These are phyloP conservation scores for Auanema sp. DNA, from an alignment of 2,888 invertebrate genomes.

Conservation along the genomic window DNA sequence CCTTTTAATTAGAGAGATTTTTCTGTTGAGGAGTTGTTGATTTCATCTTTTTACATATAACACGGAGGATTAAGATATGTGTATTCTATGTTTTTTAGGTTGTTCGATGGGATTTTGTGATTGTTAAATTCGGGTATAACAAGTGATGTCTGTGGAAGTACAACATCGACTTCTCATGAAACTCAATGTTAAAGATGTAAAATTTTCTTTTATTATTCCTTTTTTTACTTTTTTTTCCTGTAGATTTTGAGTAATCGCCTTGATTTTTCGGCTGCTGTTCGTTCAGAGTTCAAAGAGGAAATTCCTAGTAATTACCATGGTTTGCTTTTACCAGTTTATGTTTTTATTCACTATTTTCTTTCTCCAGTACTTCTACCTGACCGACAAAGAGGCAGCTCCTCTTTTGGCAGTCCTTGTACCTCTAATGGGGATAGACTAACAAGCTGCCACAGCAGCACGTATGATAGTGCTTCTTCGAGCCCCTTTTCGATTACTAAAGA, in stretches of 20 bases:
- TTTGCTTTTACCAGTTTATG: slow-evolving; percentile 2
- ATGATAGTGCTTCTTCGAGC: slow-evolving; percentile 17
- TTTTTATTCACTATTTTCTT: neutral
- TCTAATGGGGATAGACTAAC: neutral
- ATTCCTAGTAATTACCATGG: slow-evolving; percentile 14
- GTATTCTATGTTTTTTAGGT: no score
- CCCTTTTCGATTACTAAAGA: slow-evolving; percentile 22
- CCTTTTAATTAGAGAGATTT: no score
- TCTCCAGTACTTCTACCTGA: slow-evolving; percentile 16
- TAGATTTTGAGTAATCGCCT: slow-evolving; percentile 15
- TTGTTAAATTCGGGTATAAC: no score
- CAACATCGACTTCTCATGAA: slow-evolving; percentile 1
- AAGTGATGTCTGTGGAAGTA: slow-evolving; percentile 1
- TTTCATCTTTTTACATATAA: no score
- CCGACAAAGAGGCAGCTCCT: slow-evolving; percentile 3
- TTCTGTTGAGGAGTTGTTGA: no score
- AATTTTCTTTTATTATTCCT: no score
- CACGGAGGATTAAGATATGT: no score
- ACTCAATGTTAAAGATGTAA: slow-evolving; percentile 4
- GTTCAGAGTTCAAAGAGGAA: slow-evolving; percentile 4
- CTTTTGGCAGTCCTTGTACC: slow-evolving; percentile 17
- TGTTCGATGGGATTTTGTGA: no score
- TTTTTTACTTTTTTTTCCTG: neutral
- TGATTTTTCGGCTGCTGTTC: slow-evolving; percentile 9
- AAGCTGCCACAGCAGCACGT: neutral